Conservation (phyloP, 2,888 invertebrate species). For the Aspidapion aeneum region DNA sequence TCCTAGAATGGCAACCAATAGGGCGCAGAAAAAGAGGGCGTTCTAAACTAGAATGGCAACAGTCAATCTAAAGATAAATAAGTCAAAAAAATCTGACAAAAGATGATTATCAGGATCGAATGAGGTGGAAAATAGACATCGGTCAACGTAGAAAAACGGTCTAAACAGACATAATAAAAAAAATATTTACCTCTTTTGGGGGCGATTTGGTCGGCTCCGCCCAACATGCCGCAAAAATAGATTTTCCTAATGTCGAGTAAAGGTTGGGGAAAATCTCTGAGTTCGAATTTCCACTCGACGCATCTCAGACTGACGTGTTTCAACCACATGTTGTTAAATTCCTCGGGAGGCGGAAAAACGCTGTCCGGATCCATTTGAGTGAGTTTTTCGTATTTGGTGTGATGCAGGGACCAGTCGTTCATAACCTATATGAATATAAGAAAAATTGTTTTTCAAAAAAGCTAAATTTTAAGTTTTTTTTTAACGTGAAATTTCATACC, state of each 20-base stretch:
- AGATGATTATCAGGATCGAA: too few species aligned
- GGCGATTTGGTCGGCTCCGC: conserved; percentile 85
- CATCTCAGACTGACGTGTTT: conserved; percentile 79
- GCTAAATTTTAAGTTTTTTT: too few species aligned
- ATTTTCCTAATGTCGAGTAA: conserved; percentile 80
- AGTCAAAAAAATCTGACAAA: too few species aligned
- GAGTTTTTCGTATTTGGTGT: conserved; percentile 1
- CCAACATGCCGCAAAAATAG: conserved; percentile 84
- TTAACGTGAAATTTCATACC: too few species aligned
- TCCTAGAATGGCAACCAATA: too few species aligned
- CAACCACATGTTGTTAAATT: conserved; percentile 92
- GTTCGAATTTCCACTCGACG: conserved; percentile 80
- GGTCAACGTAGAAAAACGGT: too few species aligned
- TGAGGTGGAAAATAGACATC: too few species aligned
- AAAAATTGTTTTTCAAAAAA: background rate
- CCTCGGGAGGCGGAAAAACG: conserved; percentile 93
- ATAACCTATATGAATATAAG: conserved; percentile 49
- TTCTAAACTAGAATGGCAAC: too few species aligned
- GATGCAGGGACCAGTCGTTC: conserved; percentile 61
- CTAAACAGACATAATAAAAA: too few species aligned
- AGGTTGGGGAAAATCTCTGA: conserved; percentile 95
- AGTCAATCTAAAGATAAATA: too few species aligned
- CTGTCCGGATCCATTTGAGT: conserved; percentile 82
- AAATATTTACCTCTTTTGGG: conserved; percentile 51
- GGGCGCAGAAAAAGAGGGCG: too few species aligned